A percentile compares a stretch with the other conserved stretches of the same genome.
phyloP scores from a whole-genome alignment of 2,888 invertebrate genomes.

The Meliscaeva auricollis region DNA sequence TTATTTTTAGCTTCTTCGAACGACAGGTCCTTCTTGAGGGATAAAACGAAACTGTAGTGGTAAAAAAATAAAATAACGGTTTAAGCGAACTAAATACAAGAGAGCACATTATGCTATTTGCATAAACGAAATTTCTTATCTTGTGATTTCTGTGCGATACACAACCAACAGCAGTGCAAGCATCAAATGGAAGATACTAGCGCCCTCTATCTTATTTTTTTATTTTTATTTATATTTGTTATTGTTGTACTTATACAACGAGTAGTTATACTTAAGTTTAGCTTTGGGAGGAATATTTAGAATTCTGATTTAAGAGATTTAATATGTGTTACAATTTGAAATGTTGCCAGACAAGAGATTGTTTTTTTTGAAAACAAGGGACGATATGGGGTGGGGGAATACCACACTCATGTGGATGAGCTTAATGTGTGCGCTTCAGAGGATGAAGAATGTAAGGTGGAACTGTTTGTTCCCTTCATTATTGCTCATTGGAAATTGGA shows the following conservation, averaged over 20 bases:
- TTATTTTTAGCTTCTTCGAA: background rate
- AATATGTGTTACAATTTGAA: conserved; percentile 64
- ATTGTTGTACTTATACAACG: background rate
- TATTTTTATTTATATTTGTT: background rate
- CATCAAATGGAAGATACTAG: background rate
- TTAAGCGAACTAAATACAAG: conserved; percentile 68
- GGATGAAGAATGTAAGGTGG: no score
- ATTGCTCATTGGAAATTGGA: no score
- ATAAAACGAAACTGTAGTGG: conserved; percentile 21
- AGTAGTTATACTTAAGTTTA: background rate
- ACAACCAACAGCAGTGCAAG: no score
- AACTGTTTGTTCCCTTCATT: no score
- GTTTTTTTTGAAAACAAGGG: background rate
- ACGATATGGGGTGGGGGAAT: no score
- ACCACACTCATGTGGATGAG: no score
- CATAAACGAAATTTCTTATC: conserved; percentile 72
- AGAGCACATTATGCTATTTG: conserved; percentile 71
- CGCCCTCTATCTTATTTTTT: conserved; percentile 6
- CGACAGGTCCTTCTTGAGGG: conserved; percentile 39
- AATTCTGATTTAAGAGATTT: conserved; percentile 73
- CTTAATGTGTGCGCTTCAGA: no score
- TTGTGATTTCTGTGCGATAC: conserved; percentile 68
- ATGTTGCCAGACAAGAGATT: conserved; percentile 38
- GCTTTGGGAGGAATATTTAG: conserved; percentile 49
- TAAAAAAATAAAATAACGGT: conserved; percentile 21